Base-by-base conservation (phyloP, 2,888 invertebrate genomes). In the Diaprepes abbreviatus region DNA sequence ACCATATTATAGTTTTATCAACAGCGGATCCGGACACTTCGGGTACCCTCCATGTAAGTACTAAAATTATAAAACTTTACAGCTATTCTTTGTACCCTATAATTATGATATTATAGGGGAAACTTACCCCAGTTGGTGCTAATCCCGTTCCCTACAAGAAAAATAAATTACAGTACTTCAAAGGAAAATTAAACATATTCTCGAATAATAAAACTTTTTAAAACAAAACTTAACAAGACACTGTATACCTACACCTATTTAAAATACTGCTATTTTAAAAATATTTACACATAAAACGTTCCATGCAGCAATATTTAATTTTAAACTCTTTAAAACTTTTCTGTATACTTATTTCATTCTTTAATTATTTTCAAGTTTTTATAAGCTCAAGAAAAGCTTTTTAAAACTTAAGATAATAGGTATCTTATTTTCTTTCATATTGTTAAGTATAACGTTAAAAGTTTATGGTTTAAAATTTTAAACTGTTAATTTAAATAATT, bases 271-370 rank as follows among this genome's bases (percentile, higher is more conserved):
- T 66, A 54, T 59, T 35, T 38, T 28, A 60, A 66, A 62, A 67
- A 40, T 62, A 67, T 67, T 67, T 67, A 67, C 67, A 67, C 62
- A 67, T 67, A 62, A 67, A 62, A 62, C 54, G 62, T 55, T 62
- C 40, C 67, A 67, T 62, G 67, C 62, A 54, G 55, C 55, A 57
- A 62, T 62, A 67, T 67, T 62, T 67, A 67, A 67, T 62, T 62
- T 55, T 45, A 55, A 62, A 62, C 62, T 62, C 62, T 67, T 66
- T 60, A 66, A 66, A 66, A 59, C 60, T 66, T 66, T 60, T 60
- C 60, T 54, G 60, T 66, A 54, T 50, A 66, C 66, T 66, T 66
- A 60, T 66, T 66, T 66, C 66, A 60, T 66, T 60, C 66, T 60
- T 66, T 66, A 66, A 66, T 66, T 66, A 66, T 66, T 35, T 66